Conservation (phyloP, 2,888 invertebrate species). For the Eupeodes latifasciatus region DNA sequence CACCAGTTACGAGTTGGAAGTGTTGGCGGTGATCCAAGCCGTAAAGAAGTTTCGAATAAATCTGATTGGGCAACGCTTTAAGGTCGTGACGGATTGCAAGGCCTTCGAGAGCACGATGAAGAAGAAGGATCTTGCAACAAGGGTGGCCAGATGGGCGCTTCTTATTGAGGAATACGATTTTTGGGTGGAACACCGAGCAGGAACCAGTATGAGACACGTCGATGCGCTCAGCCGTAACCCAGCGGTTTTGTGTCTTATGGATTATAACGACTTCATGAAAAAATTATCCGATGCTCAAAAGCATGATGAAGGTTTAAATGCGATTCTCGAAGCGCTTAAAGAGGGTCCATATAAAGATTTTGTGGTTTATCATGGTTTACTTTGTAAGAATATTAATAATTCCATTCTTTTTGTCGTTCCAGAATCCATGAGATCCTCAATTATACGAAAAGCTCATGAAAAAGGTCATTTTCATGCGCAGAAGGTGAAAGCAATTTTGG, state of each 20-base stretch:
- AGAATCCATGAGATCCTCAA: slow-evolving; percentile 40
- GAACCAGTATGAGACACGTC: slow-evolving; percentile 72
- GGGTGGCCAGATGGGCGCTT: slow-evolving; percentile 76
- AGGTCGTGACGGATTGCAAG: slow-evolving; percentile 69
- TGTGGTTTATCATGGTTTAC: slow-evolving; percentile 26
- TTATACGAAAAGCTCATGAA: slow-evolving; percentile 66
- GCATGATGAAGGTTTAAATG: slow-evolving; percentile 47
- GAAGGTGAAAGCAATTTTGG: slow-evolving; percentile 58
- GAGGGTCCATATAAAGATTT: slow-evolving; percentile 33
- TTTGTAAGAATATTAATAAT: slow-evolving; percentile 44
- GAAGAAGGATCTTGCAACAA: slow-evolving; percentile 65
- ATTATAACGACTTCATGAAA: neutral
- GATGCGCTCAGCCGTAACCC: slow-evolving; percentile 75
- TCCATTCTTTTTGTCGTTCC: slow-evolving; percentile 71
- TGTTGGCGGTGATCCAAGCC: slow-evolving; percentile 34
- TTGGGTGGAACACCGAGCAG: slow-evolving; percentile 68
- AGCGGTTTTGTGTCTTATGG: slow-evolving; percentile 28
- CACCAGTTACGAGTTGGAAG: slow-evolving; percentile 40
- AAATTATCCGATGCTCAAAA: slow-evolving; percentile 30
- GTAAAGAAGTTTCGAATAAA: slow-evolving; percentile 71
- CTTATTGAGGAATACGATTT: slow-evolving; percentile 76
- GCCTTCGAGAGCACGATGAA: slow-evolving; percentile 69
- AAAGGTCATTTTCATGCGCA: slow-evolving; percentile 67
- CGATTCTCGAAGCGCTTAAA: slow-evolving; percentile 28
- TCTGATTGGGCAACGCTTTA: slow-evolving; percentile 71